A percentile compares a stretch with the other conserved stretches of the same genome.
These are phyloP conservation scores for Hydrolagus affinis DNA, from an alignment of 2,113 vertebrate genomes.

Conservation along the genomic window DNA sequence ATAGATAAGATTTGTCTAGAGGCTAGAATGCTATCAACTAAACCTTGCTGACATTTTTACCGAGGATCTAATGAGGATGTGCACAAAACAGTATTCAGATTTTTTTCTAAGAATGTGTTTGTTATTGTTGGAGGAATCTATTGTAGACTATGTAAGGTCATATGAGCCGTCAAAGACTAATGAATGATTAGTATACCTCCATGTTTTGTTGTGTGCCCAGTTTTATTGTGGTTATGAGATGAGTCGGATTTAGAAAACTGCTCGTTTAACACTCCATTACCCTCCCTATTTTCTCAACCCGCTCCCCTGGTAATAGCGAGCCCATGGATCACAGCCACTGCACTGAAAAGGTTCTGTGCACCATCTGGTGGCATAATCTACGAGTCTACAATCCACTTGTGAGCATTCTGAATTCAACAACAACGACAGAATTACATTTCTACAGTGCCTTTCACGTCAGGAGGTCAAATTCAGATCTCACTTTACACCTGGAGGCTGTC, in stretches of 20 bases:
- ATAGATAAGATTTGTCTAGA: background rate
- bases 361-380: constrained; percentile 20
- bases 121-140: background rate
- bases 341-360: constrained; percentile 10
- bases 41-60: background rate
- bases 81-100: background rate
- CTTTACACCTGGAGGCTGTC: background rate
- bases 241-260: background rate
- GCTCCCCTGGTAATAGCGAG: background rate
- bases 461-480: no score
- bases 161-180: background rate
- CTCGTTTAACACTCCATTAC: background rate
- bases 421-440: no score
- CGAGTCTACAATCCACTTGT: background rate
- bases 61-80: background rate
- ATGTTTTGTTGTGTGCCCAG: background rate
- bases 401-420: background rate
- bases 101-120: background rate
- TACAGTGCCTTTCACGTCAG: no score
- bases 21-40: no score
- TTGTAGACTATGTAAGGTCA: background rate
- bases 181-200: background rate
- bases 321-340: background rate
- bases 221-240: constrained; percentile 3
- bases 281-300: background rate